These are phyloP conservation scores for Hoplias malabaricus DNA, from an alignment of 2,113 vertebrate species.

Conservation along the genomic window DNA sequence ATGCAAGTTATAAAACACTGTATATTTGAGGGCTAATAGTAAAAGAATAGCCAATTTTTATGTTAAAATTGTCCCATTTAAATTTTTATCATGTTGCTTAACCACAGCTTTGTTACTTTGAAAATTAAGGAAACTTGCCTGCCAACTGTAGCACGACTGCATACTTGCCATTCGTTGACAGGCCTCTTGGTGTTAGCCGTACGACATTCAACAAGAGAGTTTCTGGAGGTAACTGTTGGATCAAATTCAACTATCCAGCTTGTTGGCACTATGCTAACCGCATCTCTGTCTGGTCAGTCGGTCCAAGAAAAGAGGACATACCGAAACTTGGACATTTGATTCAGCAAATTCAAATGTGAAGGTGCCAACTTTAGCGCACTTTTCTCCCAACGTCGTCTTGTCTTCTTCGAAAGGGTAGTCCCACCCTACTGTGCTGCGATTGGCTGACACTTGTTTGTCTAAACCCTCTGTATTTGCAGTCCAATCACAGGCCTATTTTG, in stretches of 20 bases:
- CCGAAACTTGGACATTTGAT: conserved; percentile 8
- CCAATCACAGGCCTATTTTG: background rate
- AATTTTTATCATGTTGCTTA: no score
- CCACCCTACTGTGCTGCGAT: background rate
- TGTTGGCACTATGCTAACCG: no score
- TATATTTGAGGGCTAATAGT: background rate
- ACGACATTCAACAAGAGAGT: conserved; percentile 2
- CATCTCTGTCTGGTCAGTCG: no score
- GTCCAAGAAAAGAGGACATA: conserved; percentile 2
- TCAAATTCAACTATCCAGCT: conserved; percentile 13
- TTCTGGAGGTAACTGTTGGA: background rate
- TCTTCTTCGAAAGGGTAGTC: background rate
- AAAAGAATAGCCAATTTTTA: no score
- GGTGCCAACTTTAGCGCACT: background rate
- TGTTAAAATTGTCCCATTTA: no score
- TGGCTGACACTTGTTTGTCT: background rate
- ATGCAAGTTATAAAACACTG: background rate
- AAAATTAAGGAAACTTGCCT: background rate
- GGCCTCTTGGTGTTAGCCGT: background rate
- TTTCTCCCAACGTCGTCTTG: background rate
- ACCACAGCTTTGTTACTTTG: background rate
- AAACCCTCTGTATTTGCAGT: background rate
- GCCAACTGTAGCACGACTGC: background rate
- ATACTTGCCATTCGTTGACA: background rate
- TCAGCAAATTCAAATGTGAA: background rate